phyloP scores from a whole-genome alignment of 2,113 vertebrate species.

The Scortum barcoo region DNA sequence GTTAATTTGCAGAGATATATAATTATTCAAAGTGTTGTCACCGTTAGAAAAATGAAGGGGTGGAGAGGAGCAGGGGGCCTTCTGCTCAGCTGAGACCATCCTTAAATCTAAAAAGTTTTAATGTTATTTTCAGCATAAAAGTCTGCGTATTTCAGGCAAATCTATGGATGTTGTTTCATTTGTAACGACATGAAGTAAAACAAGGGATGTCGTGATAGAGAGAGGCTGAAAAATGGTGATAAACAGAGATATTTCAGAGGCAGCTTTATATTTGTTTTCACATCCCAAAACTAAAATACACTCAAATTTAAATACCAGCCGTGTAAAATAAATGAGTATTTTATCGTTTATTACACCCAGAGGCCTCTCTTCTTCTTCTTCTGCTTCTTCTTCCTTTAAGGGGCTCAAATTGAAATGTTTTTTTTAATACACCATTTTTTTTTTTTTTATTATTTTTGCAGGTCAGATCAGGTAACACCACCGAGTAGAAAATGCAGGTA shows the following conservation, averaged over 20 bases:
- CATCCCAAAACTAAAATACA: background rate
- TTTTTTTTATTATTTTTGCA: too few relatives aligned
- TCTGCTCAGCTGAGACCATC: background rate
- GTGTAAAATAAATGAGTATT: background rate
- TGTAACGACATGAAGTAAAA: background rate
- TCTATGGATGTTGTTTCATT: background rate
- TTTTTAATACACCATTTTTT: background rate
- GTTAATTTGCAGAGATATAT: constrained; percentile 70
- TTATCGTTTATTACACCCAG: too few relatives aligned
- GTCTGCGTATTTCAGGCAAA: background rate
- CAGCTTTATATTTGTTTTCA: background rate
- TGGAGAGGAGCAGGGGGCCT: background rate
- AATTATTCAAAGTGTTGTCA: constrained; percentile 68
- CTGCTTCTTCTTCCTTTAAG: background rate
- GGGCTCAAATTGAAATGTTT: fast-evolving
- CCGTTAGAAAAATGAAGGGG: constrained; percentile 39
- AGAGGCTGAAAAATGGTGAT: background rate
- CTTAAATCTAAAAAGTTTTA: background rate
- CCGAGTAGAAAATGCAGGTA: background rate
- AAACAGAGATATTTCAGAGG: background rate
- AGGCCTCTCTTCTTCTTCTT: background rate
- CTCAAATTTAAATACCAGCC: background rate
- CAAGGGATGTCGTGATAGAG: background rate
- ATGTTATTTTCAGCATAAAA: background rate
- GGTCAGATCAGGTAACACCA: constrained; percentile 37